These are phyloP conservation scores for Falco biarmicus DNA, from an alignment of 2,797 vertebrate species.

Conservation along the genomic window DNA sequence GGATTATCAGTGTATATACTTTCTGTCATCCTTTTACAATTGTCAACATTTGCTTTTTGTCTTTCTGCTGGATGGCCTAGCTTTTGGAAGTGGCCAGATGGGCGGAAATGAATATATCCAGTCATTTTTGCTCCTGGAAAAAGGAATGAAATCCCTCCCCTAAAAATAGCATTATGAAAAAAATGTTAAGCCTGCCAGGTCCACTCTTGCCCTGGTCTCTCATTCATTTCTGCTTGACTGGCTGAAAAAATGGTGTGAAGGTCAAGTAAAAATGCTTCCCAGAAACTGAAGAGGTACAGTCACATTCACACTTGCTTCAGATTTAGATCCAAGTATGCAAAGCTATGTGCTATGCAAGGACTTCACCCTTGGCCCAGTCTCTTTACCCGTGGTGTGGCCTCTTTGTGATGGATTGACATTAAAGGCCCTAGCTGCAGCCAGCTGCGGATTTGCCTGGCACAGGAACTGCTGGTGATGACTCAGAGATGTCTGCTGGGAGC, in stretches of 20 bases:
- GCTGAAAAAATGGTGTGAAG: slow-evolving; percentile 17
- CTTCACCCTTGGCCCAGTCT: slow-evolving; percentile 9
- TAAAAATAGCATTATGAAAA: slow-evolving; percentile 39
- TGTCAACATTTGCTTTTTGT: background rate
- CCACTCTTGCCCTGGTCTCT: background rate
- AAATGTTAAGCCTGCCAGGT: background rate
- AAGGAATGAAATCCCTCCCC: background rate
- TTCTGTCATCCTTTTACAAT: slow-evolving; percentile 18
- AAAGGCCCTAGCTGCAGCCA: background rate
- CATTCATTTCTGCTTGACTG: slow-evolving; percentile 20
- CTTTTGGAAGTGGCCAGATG: background rate
- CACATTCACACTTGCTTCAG: background rate
- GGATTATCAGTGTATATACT: slow-evolving; percentile 9
- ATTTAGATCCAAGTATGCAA: slow-evolving; percentile 26
- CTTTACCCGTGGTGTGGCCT: background rate
- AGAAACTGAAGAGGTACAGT: background rate
- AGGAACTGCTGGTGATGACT: background rate
- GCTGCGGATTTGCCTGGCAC: background rate
- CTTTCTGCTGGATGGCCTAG: slow-evolving; percentile 15
- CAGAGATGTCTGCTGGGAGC: background rate
- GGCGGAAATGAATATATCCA: background rate
- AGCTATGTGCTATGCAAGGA: background rate
- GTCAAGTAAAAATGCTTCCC: slow-evolving; percentile 42
- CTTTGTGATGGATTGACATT: background rate
- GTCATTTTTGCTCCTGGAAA: slow-evolving; percentile 25